These are phyloP conservation scores for Haliclona indistincta DNA, from an alignment of 37 sponge, comb jelly and placozoan species.

Conservation along the genomic window DNA sequence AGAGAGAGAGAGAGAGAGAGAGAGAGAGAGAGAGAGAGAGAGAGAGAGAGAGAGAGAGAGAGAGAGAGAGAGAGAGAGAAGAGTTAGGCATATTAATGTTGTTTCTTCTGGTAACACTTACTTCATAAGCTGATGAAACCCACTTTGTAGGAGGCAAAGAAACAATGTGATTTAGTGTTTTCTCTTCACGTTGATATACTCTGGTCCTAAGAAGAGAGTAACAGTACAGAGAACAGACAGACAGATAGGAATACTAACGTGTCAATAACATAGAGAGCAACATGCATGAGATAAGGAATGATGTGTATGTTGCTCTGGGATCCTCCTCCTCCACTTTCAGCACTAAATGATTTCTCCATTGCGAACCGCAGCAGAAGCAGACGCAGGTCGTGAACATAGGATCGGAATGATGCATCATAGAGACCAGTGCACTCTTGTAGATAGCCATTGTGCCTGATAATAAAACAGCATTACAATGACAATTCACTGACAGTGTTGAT, in stretches of 20 bases:
- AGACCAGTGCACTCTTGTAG: conserved; percentile 77
- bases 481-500: background rate
- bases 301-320: conserved; percentile 87
- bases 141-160: conserved; percentile 61
- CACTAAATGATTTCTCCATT: conserved; percentile 88
- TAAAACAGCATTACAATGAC: no score
- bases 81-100: background rate
- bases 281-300: conserved; percentile 78
- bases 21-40: conserved; percentile 35
- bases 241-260: conserved; percentile 40
- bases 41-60: conserved; percentile 16
- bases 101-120: background rate
- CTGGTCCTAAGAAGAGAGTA: conserved; percentile 52
- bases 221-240: conserved; percentile 5
- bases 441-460: conserved; percentile 60
- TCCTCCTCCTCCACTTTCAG: conserved; percentile 92
- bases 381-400: conserved; percentile 71
- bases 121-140: conserved; percentile 81
- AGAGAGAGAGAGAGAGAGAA: background rate
- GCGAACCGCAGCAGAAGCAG: conserved; percentile 82
- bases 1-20: conserved; percentile 15
- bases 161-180: conserved; percentile 43
- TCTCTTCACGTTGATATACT: conserved; percentile 61
- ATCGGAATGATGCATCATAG: conserved; percentile 66
- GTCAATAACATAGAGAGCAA: conserved; percentile 74